Evolutionary conservation across 2,113 vertebrate species (phyloP).

Genomic region (Raphicerus campestris): DNA sequence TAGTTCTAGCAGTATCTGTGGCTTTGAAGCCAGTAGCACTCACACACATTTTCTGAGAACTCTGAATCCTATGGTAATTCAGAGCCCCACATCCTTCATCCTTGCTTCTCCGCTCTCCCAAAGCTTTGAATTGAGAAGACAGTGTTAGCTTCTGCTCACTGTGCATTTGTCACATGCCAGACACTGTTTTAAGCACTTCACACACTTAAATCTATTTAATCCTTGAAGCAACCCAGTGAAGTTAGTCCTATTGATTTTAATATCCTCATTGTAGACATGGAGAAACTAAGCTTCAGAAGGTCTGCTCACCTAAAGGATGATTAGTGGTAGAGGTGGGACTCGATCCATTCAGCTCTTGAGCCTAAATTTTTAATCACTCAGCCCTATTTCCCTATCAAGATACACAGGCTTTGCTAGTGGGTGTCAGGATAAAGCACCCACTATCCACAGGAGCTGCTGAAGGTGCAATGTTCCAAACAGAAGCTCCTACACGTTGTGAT

Average conservation of each 20-base stretch:
- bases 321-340: neutral
- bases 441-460: neutral
- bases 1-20: accelerated
- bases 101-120: neutral
- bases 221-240: neutral
- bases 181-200: neutral
- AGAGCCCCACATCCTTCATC: neutral
- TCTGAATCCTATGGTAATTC: neutral
- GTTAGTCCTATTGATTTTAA: neutral
- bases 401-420: neutral
- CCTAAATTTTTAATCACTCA: neutral
- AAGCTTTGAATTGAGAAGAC: neutral
- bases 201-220: neutral
- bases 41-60: neutral
- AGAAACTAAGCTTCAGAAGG: neutral
- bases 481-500: accelerated
- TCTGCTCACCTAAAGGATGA: neutral
- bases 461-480: neutral
- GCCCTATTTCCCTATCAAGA: neutral
- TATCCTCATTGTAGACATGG: neutral
- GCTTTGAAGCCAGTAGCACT: neutral
- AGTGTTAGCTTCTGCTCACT: neutral
- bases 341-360: neutral
- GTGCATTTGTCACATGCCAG: neutral
- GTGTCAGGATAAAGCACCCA: neutral